Evolutionary conservation across 2,888 invertebrate species (phyloP).

Genomic region (Rhopalosiphum nymphaeae): DNA sequence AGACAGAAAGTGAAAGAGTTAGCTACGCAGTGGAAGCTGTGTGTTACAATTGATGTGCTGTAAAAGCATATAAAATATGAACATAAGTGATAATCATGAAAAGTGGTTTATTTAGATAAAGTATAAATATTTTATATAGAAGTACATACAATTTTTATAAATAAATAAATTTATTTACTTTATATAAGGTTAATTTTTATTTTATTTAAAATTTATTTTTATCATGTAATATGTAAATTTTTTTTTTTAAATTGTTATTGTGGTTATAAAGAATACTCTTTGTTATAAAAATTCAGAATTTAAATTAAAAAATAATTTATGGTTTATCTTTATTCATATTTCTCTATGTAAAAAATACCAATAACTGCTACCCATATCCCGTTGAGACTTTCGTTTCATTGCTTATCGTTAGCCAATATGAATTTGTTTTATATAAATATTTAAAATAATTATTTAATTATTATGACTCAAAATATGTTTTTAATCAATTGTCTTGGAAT

Average conservation of each 20-base stretch:
- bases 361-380: neutral
- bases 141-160: neutral
- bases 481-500: neutral
- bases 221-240: no score
- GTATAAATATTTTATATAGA: neutral
- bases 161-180: neutral
- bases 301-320: neutral
- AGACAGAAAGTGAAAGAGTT: neutral
- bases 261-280: neutral
- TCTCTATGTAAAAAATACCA: neutral
- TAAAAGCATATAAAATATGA: neutral
- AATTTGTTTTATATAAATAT: no score
- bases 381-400: neutral
- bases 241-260: neutral
- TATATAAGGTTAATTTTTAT: neutral
- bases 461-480: neutral
- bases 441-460: neutral
- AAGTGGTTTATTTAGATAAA: neutral
- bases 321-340: neutral
- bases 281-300: neutral
- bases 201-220: neutral
- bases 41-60: neutral
- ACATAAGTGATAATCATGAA: neutral
- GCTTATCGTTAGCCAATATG: neutral
- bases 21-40: neutral